Evolutionary conservation across 2,113 vertebrate species (phyloP), one percentile per base, ranked within the genome.

Genomic region (Grammomys dolichurus): DNA sequence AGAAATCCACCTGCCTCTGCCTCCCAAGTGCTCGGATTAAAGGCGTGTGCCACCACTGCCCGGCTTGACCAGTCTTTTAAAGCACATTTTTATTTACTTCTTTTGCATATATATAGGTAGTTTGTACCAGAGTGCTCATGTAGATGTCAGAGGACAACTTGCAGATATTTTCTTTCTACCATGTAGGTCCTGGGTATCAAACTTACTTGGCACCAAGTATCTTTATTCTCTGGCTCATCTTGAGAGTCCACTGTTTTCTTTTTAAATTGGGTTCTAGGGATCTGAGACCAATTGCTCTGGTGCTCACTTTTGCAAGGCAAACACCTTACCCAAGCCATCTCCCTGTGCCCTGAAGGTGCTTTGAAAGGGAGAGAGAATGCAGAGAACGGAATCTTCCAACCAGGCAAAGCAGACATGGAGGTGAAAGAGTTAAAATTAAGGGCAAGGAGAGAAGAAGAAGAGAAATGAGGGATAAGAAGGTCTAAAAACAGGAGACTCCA

Each of bases 401-500:
- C 56, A 78, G 72, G 76, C 24, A 69, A 60, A 54, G 70, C 28
- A 28, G 10, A 17, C 0, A 2, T 28, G 12, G 51, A 63, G 40
- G 86, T 10, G 7, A 31, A 58, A 63, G 33, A 58, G 24, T 69
- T 87, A 48, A 81, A 58, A 65, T 36, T 72, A 58, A 43, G 43
- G 36, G 20, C 22, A 81, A 80, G 56, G 87, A 36, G 76, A 54
- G 70, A 73, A 6, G 36, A 82, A 54, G 69, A 31, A 31, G 80
- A 24, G 10, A 40, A 17, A 51, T 1, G 2, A 89, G n/a, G 67
- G 46, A 17, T 5, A 17, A 28, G 69, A 67, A 76, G 33, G 17
- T 17, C 11, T 84, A 12, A 67, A 69, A 75, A 22, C 12, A 0
- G 8, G 20, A 48, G 6, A 5, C 5, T 6, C 4, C 0, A 40